Evolutionary conservation across 2,888 invertebrate genomes (phyloP), one percentile per base, ranked within the genome.

Genomic region (Diplazon laetatorius): DNA sequence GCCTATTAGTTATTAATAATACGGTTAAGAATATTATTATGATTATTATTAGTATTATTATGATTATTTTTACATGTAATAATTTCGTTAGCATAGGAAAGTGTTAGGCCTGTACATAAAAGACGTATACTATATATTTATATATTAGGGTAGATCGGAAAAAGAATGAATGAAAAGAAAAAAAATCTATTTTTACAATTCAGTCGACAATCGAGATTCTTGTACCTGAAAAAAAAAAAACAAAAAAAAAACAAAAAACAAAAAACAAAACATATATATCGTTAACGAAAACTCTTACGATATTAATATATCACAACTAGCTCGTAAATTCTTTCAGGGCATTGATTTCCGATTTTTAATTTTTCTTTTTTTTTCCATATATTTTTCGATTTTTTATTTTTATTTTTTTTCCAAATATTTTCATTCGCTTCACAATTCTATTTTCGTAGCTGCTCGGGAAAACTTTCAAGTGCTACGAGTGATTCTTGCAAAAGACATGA

Each of bases 91-190:
- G 30, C 20, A 6, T 48, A 37, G 62, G n/a, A 77, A 35, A 46
- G 48, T 30, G 12, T 73, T 73, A 68, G 72, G 39, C 63, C n/a
- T 68, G 77, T 77, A 77, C 77, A 69, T 77, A 30, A 77, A 68
- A 35, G 20, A n/a, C n/a, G 14, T 39, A 59, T 48, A 50, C 39
- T 16, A 42, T 22, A 20, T 39, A 44, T n/a, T 46, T 30, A 50
- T 50, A 57, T 59, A 12, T 71, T 12, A 30, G 25, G 30, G 30
- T 18, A 6, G 22, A 18, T n/a, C 30, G 25, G 30, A 30, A 5
- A 6, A 30, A 30, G 6, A 6, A 30, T 5, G 6, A 30, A 30
- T 5, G 6, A 30, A 30, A 30, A 2, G 30, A 30, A 22, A 2
- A 52, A 52, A n/a, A n/a, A 30, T 8, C 30, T 52, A 8, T n/a